Percentiles rank a stretch among this genome's conserved stretches.
These are phyloP conservation scores for Collichthys lucidus DNA, from an alignment of 2,113 vertebrate species.

Conservation along the genomic window DNA sequence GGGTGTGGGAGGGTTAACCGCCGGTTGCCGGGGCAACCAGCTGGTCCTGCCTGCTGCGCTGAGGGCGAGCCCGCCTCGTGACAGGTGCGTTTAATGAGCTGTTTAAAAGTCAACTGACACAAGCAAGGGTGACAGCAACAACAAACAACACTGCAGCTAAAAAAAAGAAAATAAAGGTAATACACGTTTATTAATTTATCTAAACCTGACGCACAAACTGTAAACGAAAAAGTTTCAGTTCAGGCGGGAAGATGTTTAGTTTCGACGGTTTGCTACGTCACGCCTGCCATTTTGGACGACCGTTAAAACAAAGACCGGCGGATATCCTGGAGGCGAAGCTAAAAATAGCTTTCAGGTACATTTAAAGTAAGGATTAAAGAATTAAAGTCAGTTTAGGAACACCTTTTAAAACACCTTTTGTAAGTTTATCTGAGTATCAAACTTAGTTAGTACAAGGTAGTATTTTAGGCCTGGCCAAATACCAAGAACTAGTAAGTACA, in stretches of 20 bases:
- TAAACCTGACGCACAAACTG: not conserved
- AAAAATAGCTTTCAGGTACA: constrained; percentile 19
- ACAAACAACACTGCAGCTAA: no score
- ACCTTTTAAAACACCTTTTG: not conserved
- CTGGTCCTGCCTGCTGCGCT: no score
- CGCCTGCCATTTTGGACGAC: constrained; percentile 33
- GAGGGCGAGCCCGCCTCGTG: not conserved
- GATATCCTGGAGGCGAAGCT: not conserved
- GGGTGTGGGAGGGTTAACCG: not conserved
- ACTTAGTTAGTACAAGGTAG: no score
- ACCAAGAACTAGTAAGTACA: not conserved
- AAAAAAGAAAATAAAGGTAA: constrained; percentile 9
- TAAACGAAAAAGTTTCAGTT: not conserved
- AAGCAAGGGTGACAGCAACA: no score
- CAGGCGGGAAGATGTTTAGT: not conserved
- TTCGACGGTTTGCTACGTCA: not conserved
- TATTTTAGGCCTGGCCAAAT: not conserved
- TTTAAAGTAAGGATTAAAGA: not conserved
- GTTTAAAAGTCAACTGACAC: constrained; percentile 28
- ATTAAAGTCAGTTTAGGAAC: not conserved
- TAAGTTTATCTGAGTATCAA: not conserved
- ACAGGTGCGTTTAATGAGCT: constrained; percentile 73
- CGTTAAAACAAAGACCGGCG: not conserved
- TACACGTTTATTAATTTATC: not conserved
- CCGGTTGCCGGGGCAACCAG: constrained; percentile 46